Conservation (phyloP, 2,113 vertebrate genomes). For the Pipa parva region DNA sequence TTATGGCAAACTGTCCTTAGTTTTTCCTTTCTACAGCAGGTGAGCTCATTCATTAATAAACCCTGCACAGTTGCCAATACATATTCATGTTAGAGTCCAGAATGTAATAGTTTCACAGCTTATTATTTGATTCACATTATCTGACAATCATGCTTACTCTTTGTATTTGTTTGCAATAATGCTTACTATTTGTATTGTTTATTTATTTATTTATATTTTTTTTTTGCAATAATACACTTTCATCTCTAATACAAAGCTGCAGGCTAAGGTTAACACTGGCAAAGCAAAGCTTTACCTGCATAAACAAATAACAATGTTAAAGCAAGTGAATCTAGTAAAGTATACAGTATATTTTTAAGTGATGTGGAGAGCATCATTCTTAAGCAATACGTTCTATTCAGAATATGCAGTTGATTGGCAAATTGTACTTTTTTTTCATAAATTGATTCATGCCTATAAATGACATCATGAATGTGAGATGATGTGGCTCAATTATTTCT, state of each 20-base stretch:
- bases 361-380: too few relatives aligned
- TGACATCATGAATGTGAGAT: too few relatives aligned
- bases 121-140: slow-evolving; percentile 64
- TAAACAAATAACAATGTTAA: slow-evolving; percentile 35
- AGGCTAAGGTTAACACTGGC: slow-evolving; percentile 53
- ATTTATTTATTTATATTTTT: too few relatives aligned
- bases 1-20: slow-evolving; percentile 66
- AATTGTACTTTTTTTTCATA: too few relatives aligned
- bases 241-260: slow-evolving; percentile 52
- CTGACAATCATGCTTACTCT: slow-evolving; percentile 53
- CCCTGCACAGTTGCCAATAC: slow-evolving; percentile 78
- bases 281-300: slow-evolving; percentile 48
- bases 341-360: too few relatives aligned
- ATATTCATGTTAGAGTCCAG: slow-evolving; percentile 74
- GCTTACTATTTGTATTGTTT: too few relatives aligned
- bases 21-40: slow-evolving; percentile 67
- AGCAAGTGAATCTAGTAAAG: too few relatives aligned
- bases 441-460: too few relatives aligned
- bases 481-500: too few relatives aligned
- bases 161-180: slow-evolving; percentile 56
- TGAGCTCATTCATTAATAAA: slow-evolving; percentile 80
- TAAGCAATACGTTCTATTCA: too few relatives aligned
- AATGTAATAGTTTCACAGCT: slow-evolving; percentile 71
- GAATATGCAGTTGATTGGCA: too few relatives aligned
- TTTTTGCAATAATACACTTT: slow-evolving; percentile 59